phyloP scores from a whole-genome alignment of 35 echinoderm and acorn worm species.

The Amphiura filiformis region DNA sequence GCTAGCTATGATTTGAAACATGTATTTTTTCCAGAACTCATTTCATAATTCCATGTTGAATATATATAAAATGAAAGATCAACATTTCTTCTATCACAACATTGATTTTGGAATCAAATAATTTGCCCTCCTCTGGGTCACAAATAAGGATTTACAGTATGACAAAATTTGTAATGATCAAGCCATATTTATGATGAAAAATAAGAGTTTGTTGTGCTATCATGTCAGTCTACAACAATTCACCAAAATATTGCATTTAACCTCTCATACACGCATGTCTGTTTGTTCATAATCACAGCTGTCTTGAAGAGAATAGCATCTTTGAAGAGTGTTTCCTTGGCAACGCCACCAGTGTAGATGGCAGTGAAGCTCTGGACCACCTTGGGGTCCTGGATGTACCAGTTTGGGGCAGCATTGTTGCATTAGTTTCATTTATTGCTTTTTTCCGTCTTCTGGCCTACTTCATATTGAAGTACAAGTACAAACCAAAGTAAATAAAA shows the following conservation, averaged over 20 bases:
- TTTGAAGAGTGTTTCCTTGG: not conserved
- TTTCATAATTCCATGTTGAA: too few species aligned
- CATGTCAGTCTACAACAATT: not conserved
- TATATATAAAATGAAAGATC: too few species aligned
- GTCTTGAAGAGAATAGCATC: not conserved
- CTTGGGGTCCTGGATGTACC: not conserved
- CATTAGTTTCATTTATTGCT: not conserved
- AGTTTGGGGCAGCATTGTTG: not conserved
- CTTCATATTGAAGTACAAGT: not conserved
- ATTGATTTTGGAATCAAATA: too few species aligned
- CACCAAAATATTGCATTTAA: not conserved
- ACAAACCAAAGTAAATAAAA: conserved; percentile 1
- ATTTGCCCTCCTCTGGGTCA: too few species aligned
- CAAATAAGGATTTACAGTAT: too few species aligned
- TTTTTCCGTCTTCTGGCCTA: not conserved
- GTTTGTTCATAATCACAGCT: not conserved
- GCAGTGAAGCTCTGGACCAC: not conserved
- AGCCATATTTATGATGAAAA: not conserved
- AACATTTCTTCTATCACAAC: too few species aligned
- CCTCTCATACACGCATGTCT: not conserved
- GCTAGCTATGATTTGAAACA: too few species aligned
- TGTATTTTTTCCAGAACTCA: too few species aligned
- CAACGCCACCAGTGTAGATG: not conserved
- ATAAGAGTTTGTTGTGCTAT: too few species aligned
- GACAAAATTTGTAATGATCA: too few species aligned